phyloP scores from a whole-genome alignment of 2,797 vertebrate species.

The Periophthalmus magnuspinnatus region DNA sequence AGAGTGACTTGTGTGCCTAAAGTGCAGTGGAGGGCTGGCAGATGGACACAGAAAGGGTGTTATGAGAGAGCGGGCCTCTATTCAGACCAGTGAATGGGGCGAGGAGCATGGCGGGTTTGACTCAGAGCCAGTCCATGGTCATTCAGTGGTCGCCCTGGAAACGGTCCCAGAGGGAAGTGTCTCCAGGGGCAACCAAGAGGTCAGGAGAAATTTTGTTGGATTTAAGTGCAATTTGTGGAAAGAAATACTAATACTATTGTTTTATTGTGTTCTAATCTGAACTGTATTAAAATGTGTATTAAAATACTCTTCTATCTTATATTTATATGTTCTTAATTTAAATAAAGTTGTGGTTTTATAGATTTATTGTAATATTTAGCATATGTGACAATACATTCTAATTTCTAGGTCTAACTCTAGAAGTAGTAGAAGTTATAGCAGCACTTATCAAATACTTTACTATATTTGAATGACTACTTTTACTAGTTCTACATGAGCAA shows the following conservation, averaged over 20 bases:
- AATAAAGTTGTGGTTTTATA: too few relatives aligned
- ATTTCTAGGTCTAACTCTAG: background rate
- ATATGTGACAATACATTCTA: background rate
- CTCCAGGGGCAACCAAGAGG: conserved; percentile 61
- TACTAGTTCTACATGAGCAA: background rate
- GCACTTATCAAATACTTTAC: background rate
- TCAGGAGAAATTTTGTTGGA: background rate
- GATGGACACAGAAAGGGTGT: conserved; percentile 69
- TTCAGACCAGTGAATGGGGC: conserved; percentile 69
- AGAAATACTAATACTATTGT: background rate
- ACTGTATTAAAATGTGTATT: too few relatives aligned
- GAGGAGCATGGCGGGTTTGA: conserved; percentile 64
- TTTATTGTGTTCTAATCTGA: background rate
- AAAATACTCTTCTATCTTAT: too few relatives aligned
- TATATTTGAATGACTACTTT: background rate
- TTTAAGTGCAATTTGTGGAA: background rate
- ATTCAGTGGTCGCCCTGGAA: conserved; percentile 76
- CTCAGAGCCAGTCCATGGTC: conserved; percentile 67
- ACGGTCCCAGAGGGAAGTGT: conserved; percentile 64
- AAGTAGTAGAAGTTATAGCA: background rate
- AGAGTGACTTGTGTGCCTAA: conserved; percentile 52
- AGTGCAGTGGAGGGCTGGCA: conserved; percentile 61
- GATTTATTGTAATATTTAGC: too few relatives aligned
- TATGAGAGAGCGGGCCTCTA: conserved; percentile 67
- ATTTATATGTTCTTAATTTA: too few relatives aligned